Percentiles rank a stretch among this genome's conserved stretches.
phyloP scores from a whole-genome alignment of 2,113 vertebrate species.

The Coreoperca whiteheadi region DNA sequence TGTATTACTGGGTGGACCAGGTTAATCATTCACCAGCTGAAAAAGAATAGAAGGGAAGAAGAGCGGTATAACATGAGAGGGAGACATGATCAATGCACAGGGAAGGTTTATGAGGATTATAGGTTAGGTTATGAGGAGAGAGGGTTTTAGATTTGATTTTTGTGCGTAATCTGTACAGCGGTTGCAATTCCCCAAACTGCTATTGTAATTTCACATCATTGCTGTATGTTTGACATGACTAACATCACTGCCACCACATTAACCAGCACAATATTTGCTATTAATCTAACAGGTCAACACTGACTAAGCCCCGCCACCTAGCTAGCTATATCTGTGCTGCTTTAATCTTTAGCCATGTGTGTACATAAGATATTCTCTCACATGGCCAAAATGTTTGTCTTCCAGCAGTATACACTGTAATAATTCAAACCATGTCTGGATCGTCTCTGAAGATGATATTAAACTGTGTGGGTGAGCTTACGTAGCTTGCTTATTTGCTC shows the following conservation, averaged over 20 bases:
- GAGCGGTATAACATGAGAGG: neutral
- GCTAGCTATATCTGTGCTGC: neutral
- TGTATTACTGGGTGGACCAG: neutral
- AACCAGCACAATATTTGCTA: constrained; percentile 46
- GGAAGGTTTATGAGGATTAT: neutral
- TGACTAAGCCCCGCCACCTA: neutral
- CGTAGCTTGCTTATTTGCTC: neutral
- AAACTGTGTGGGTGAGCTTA: neutral
- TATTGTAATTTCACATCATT: constrained; percentile 16
- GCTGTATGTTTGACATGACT: constrained; percentile 33
- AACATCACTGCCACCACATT: constrained; percentile 7
- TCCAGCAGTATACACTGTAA: constrained; percentile 20
- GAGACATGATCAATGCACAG: neutral
- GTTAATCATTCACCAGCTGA: neutral
- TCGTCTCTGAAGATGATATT: neutral
- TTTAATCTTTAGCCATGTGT: constrained; percentile 55
- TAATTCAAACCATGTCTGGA: constrained; percentile 43
- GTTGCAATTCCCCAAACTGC: neutral
- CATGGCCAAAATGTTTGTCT: constrained; percentile 53
- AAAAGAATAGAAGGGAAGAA: neutral
- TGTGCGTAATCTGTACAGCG: neutral
- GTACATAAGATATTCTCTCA: constrained; percentile 51
- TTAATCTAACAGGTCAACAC: constrained; percentile 63
- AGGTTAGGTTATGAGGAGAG: neutral
- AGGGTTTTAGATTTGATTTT: neutral